A percentile compares a stretch with the other conserved stretches of the same genome.
Evolutionary conservation across 2,797 vertebrate species (phyloP).

Genomic region (Myiotriccus ornatus): DNA sequence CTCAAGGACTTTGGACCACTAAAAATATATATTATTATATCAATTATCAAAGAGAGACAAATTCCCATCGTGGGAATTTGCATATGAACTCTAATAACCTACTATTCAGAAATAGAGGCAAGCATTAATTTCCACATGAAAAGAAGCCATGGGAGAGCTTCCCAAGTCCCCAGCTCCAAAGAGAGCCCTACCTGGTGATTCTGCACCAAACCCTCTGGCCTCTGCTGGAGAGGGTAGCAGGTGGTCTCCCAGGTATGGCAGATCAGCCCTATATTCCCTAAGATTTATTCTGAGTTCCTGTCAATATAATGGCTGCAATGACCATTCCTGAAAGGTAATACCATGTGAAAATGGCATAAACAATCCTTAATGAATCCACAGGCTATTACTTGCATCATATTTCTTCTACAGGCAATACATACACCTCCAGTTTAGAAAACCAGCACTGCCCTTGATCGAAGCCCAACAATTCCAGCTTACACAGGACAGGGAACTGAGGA

Average conservation of each 20-base stretch:
- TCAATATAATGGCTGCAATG: constrained; percentile 29
- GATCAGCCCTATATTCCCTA: not conserved
- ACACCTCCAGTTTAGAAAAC: not conserved
- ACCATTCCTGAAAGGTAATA: constrained; percentile 15
- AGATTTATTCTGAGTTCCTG: constrained; percentile 43
- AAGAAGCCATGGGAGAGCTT: constrained; percentile 46
- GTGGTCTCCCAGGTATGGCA: constrained; percentile 45
- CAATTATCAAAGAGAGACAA: constrained; percentile 60
- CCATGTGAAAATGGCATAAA: constrained; percentile 40
- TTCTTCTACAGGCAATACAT: constrained; percentile 30
- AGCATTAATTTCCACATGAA: constrained; percentile 54
- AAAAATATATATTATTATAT: constrained; percentile 54
- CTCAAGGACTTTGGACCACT: constrained; percentile 53
- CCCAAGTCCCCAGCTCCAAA: constrained; percentile 12
- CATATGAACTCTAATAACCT: constrained; percentile 45
- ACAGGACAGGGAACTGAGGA: not conserved
- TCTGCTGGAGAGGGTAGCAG: not conserved
- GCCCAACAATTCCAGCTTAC: not conserved
- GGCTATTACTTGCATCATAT: constrained; percentile 35
- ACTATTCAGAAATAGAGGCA: constrained; percentile 42
- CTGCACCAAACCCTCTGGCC: not conserved
- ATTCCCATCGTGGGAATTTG: constrained; percentile 45
- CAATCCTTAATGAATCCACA: constrained; percentile 49
- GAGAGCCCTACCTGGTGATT: constrained; percentile 44
- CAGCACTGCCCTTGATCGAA: not conserved